Base-by-base conservation (phyloP, 2,113 vertebrate genomes). In the Ophthalmolycus amberensis region DNA sequence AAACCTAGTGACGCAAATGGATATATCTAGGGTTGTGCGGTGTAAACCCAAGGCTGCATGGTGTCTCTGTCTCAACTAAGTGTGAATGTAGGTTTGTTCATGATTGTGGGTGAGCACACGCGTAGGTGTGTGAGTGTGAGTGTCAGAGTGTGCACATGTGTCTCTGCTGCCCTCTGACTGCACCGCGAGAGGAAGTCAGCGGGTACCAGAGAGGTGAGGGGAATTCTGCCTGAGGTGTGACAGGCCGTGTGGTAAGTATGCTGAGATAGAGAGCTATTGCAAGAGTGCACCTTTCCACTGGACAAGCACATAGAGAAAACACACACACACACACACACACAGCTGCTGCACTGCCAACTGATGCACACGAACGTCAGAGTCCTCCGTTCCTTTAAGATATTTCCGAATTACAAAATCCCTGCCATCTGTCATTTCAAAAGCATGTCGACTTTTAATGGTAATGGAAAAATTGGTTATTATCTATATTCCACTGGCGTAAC, bases 111-210 rank as follows among this genome's bases (percentile, higher is more conserved):
- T 77, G 79, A 60, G 83, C 48, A 63, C 37, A 65, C 38, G 46
- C 22, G 48, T 76, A 85, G 80, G 83, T 81, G 91, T 89, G 77
- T 86, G 83, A 89, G 87, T 82, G 14, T 75, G 75, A 40, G 64
- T 85, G 68, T 67, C 71, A 66, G 74, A 54, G 79, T 84, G 83
- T 89, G 88, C 84, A 59, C 84, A 34, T 81, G 12, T 81, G 12
- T 85, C 56, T 81, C 11, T 89, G 88, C 82, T 91, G 85, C 87
- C 92, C 93, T 90, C 90, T 85, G 64, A 90, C 84, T 91, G 88
- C 85, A 93, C 93, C 91, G 88, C 92, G 91, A 83, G 91, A 95
- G 94, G 93, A 95, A 94, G 94, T 89, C 87, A 80, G 90, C 80
- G 90, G 93, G 93, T 91, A 92, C 88, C 67, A 64, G 77, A 88